A percentile compares a stretch with the other conserved stretches of the same genome.
These are phyloP conservation scores for Leucosticte australis DNA, from an alignment of 2,113 vertebrate species.

Conservation along the genomic window DNA sequence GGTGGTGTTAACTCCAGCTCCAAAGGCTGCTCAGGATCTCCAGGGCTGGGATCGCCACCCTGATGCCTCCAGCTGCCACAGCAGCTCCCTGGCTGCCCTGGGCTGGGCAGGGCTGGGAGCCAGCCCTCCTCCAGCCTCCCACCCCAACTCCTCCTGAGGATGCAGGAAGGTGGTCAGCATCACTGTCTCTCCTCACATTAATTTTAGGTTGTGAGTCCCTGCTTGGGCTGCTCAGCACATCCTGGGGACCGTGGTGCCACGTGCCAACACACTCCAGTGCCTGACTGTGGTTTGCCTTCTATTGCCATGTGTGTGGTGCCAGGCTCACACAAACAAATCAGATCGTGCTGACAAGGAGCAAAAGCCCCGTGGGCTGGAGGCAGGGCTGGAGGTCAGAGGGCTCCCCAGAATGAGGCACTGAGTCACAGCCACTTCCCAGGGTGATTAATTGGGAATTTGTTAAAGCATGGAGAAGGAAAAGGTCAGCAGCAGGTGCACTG, in stretches of 20 bases:
- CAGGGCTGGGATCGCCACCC: too few species aligned
- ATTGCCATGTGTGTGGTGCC: accelerated
- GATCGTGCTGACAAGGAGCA: neutral
- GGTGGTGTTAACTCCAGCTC: neutral
- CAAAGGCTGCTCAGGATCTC: neutral
- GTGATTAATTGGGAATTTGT: neutral
- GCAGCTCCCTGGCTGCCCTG: neutral
- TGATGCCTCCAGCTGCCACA: neutral
- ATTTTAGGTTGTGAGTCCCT: neutral
- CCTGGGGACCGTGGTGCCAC: accelerated
- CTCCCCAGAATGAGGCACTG: neutral
- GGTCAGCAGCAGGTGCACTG: neutral
- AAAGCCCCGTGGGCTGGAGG: neutral
- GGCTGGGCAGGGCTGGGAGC: neutral
- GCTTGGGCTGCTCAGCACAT: accelerated
- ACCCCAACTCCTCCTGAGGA: neutral
- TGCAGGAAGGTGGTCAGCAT: neutral
- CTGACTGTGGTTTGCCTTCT: neutral
- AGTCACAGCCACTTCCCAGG: neutral
- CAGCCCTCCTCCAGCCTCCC: neutral
- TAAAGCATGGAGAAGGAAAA: neutral
- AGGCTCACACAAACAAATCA: neutral
- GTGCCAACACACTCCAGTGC: accelerated
- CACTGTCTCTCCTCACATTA: neutral
- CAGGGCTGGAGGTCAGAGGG: neutral